Evolutionary conservation across 2,113 vertebrate genomes (phyloP).

Genomic region (Tauraco erythrolophus): DNA sequence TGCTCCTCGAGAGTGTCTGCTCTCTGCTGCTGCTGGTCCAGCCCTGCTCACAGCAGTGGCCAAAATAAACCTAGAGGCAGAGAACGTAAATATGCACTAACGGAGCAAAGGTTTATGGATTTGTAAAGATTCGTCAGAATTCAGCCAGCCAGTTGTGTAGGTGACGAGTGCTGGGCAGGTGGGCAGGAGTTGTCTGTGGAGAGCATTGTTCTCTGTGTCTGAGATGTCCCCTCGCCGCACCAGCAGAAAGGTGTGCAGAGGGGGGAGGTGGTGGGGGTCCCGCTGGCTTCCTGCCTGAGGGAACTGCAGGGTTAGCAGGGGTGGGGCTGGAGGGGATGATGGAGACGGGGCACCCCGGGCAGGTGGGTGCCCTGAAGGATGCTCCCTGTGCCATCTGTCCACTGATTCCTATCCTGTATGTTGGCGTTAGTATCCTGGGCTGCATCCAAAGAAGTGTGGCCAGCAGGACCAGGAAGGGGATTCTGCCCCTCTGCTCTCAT

Average conservation of each 20-base stretch:
- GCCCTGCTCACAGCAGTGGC: neutral
- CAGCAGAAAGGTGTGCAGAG: neutral
- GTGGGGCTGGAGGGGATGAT: neutral
- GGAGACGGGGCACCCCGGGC: neutral
- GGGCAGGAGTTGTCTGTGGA: neutral
- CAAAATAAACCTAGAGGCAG: neutral
- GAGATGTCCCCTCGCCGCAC: neutral
- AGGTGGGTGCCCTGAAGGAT: neutral
- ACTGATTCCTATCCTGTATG: neutral
- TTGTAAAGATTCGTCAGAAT: neutral
- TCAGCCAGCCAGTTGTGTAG: neutral
- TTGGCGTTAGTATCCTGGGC: neutral
- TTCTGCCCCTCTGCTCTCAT: no score
- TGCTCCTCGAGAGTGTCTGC: neutral
- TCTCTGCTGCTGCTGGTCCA: neutral
- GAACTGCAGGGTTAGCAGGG: neutral
- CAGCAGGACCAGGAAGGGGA: no score
- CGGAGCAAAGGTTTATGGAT: neutral
- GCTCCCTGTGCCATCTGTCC: rapidly evolving
- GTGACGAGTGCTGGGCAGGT: rapidly evolving
- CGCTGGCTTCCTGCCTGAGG: rapidly evolving
- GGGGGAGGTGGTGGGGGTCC: neutral
- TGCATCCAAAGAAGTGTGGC: no score
- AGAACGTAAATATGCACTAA: neutral
- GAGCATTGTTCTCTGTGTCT: neutral